phyloP scores from a whole-genome alignment of 2,113 vertebrate species.

The Merops nubicus region DNA sequence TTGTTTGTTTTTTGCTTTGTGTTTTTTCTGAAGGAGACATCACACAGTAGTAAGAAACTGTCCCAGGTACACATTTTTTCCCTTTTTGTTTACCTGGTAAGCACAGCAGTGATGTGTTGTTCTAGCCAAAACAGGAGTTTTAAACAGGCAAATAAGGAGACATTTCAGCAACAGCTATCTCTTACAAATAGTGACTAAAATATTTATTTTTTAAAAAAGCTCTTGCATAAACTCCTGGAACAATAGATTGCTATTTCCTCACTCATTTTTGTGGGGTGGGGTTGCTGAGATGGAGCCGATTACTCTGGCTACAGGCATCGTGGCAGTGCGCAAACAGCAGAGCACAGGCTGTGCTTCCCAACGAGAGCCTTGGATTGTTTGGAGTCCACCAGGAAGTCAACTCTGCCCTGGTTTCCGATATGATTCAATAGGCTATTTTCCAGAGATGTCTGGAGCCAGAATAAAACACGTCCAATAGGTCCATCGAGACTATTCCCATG shows the following conservation, averaged over 20 bases:
- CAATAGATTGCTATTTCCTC: conserved; percentile 61
- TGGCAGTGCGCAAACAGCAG: conserved; percentile 54
- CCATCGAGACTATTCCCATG: conserved; percentile 41
- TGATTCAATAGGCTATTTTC: conserved; percentile 71
- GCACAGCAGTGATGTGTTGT: background rate
- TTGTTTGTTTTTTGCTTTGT: background rate
- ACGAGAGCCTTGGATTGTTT: conserved; percentile 61
- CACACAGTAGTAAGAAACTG: background rate
- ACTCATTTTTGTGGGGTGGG: conserved; percentile 9
- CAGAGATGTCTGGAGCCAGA: conserved; percentile 59
- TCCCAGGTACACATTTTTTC: background rate
- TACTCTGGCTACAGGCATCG: conserved; percentile 1
- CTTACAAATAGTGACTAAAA: background rate
- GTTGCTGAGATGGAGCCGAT: conserved; percentile 46
- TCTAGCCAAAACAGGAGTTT: background rate
- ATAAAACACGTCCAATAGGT: background rate
- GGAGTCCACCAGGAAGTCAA: conserved; percentile 74
- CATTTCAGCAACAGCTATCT: background rate
- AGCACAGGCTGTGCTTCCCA: conserved; percentile 63
- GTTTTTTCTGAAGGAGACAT: background rate
- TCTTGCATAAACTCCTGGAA: conserved; percentile 27
- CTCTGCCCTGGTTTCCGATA: conserved; percentile 73
- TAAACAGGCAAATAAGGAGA: background rate
- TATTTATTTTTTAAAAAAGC: background rate
- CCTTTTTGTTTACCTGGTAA: background rate